Base-by-base conservation (phyloP, 2,888 invertebrate species). In the Norana najaformis region DNA sequence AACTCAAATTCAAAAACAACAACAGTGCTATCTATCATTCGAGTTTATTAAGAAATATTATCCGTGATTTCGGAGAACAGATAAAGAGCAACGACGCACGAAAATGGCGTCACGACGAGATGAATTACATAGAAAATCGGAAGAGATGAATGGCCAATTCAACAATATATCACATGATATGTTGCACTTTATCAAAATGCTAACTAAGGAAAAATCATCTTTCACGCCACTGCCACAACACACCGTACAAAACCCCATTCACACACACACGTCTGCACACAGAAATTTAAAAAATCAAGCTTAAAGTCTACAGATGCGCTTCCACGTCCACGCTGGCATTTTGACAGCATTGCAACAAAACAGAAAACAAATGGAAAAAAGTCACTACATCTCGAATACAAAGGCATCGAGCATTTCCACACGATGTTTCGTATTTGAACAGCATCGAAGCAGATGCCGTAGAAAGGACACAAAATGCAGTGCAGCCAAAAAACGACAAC, bases 171-270 rank as follows among this genome's bases (percentile, higher is more conserved):
- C 69, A 69, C 69, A 69, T 69, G 69, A 69, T 69, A 69, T 69
- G 69, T 69, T 69, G 69, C 69, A 69, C 69, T 69, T 69, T 69
- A 69, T 69, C 69, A 69, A 69, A 69, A 69, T 69, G 69, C 69
- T 69, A 69, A 69, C 69, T 69, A 69, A 69, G 69, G 8, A 69
- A 69, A 69, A 30, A 69, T 69, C n/a, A 2, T 69, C 69, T 69
- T 8, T n/a, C n/a, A 69, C 69, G 11, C 16, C 69, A n/a, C 30
- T 69, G 30, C 69, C 69, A n/a, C 30, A n/a, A n/a, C 69, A n/a
- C 69, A 69, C n/a, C 69, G 1, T 6, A 69, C 69, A n/a, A 69
- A 69, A 69, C 0, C n/a, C 69, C n/a, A n/a, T n/a, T 69, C 69
- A 30, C 23, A 53, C 53, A 69, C 30, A n/a, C n/a, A 69, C 69